Evolutionary conservation across 2,113 vertebrate species (phyloP), one percentile per base, ranked within the genome.

Genomic region (Brachypteracias leptosomus): DNA sequence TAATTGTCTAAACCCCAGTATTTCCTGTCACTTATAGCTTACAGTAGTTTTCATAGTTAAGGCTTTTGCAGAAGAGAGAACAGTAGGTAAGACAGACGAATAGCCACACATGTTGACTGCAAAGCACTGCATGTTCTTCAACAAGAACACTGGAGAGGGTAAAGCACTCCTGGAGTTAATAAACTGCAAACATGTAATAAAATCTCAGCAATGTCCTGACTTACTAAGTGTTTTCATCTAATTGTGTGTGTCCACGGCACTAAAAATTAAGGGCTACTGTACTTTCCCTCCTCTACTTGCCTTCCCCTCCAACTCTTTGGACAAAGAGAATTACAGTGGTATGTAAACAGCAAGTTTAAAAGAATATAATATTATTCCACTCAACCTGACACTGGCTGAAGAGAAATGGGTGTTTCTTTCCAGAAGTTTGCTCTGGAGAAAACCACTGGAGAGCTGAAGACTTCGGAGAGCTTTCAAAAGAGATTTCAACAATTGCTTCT

Each of bases 321-420:
- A 86, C 88, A 76, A 26, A 5, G 20, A 31, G 25, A 91, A 77
- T 51, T 73, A 88, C 38, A 71, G 65, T 7, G 18, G 9, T 15
- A n/a, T 26, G 17, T 31, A 75, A 88, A 75, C 3, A 80, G 28
- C 7, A 77, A 44, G 24, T 36, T 28, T n/a, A 76, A 83, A 51
- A 42, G 49, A 57, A 38, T 31, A 52, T 31, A 58, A 33, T 13
- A 44, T 55, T 19, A 52, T 24, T 36, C 36, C 15, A 52, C 87
- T 85, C 96, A 96, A 99, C 99, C 98, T 99, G 99, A 97, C 99
- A 99, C 88, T 99, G 99, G 96, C 99, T 99, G 97, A 99, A 99
- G 92, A 99, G 99, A 96, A 99, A 99, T 0, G 99, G 99, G 12
- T 99, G 98, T 19, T 98, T 96, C 96, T 99, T 99, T 52, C 99